A percentile compares a stretch with the other conserved stretches of the same genome.
Conservation (phyloP, 1,140 invertebrate genomes). For the Drosophila eugracilis region DNA sequence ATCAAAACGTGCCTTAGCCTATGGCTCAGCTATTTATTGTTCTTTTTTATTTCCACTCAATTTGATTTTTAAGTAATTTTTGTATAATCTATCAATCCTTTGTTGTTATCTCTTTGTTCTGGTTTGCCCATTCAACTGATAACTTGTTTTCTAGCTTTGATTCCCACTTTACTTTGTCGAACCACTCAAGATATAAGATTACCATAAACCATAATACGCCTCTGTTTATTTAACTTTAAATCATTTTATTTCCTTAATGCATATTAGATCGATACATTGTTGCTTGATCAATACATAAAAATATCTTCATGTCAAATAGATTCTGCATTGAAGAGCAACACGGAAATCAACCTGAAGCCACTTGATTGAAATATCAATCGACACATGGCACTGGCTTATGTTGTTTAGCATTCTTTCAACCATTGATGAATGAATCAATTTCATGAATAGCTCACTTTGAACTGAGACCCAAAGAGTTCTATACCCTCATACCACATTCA, state of each 20-base stretch:
- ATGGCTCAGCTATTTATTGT: constrained; percentile 1
- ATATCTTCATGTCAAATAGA: background rate
- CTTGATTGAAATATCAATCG: constrained; percentile 6
- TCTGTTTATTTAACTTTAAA: background rate
- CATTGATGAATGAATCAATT: constrained; percentile 15
- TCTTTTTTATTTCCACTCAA: no score
- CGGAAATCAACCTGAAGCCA: constrained; percentile 8
- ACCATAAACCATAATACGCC: background rate
- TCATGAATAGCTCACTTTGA: constrained; percentile 11
- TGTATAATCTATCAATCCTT: background rate
- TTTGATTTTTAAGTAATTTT: background rate
- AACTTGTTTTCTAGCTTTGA: background rate
- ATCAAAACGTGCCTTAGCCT: background rate
- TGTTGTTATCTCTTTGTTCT: constrained; percentile 3
- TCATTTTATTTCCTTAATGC: background rate
- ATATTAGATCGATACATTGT: background rate
- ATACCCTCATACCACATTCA: background rate
- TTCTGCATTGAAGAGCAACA: background rate
- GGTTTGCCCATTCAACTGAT: background rate
- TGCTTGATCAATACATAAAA: background rate
- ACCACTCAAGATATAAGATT: background rate
- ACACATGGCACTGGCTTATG: constrained; percentile 3
- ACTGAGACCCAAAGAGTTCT: constrained; percentile 12
- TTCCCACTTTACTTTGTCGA: background rate
- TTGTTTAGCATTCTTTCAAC: background rate